Evolutionary conservation across 2,888 invertebrate genomes (phyloP), one percentile per base, ranked within the genome.

Genomic region (Galerucella pusilla): DNA sequence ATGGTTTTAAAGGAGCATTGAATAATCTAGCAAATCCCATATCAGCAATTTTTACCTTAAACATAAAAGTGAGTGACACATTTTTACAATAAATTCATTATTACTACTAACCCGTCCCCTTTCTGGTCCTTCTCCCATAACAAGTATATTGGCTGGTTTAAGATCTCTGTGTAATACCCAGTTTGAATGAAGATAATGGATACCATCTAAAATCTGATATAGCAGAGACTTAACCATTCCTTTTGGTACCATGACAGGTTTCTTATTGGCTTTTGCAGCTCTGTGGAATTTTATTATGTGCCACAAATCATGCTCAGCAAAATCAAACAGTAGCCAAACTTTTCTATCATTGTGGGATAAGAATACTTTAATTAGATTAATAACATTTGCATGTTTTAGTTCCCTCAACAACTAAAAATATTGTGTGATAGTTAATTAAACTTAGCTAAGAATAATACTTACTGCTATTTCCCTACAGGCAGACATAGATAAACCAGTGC

Each of bases 231-330:
- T 99, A 1, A 99, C 97, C 97, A 98, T 98, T 76, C 96, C 97
- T 86, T 96, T 96, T 7, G 97, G 97, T 42, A 97, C 97, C 91
- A 96, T 95, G 16, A 99, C 97, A 75, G 96, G 94, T 85, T 98
- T 98, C 85, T 99, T 98, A 84, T 96, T 97, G 9, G 97, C 97
- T 88, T 99, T 99, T 0, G 98, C 98, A 72, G 98, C 97, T 84
- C 99, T 91, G 86, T 99, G 99, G 86, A 97, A 99, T 89, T 99
- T 99, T 67, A 99, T 99, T 45, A 99, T 99, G 86, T 99, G 99
- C 99, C 99, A 99, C 73, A 99, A 88, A 89, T 99, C 99, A 90
- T 99, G 99, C 88, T 99, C 99, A 0, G 99, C 98, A 90, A 97
- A 99, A 87, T 99, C 99, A 89, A 99, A 98, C 11, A 99, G 89